These are phyloP conservation scores for Salvator merianae DNA, from an alignment of 2,113 vertebrate genomes.

Conservation along the genomic window DNA sequence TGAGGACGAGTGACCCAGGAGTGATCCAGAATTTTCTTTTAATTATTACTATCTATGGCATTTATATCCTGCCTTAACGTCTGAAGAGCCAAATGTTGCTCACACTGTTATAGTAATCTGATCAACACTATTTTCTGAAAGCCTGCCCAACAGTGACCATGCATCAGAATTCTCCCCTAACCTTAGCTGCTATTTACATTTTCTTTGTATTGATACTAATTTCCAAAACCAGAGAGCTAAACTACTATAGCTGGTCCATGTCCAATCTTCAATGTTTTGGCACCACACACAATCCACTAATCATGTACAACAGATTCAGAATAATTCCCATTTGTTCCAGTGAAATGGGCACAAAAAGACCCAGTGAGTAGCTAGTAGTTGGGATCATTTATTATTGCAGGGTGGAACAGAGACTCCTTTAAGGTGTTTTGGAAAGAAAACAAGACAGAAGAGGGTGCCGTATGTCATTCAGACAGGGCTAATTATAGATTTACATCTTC, in stretches of 20 bases:
- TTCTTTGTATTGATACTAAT: too few species aligned
- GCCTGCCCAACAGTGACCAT: too few species aligned
- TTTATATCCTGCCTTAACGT: too few species aligned
- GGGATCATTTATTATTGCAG: not conserved
- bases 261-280: not conserved
- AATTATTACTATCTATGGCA: too few species aligned
- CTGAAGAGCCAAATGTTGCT: too few species aligned
- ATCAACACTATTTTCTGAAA: too few species aligned
- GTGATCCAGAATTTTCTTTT: too few species aligned
- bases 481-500: conserved; percentile 19
- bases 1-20: too few species aligned
- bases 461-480: conserved; percentile 3
- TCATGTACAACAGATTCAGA: not conserved
- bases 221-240: not conserved
- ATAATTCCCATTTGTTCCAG: not conserved
- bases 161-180: too few species aligned
- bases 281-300: not conserved
- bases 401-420: not conserved
- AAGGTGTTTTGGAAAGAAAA: conserved; percentile 21
- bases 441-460: not conserved
- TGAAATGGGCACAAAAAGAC: not conserved
- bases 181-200: too few species aligned
- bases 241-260: not conserved
- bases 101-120: too few species aligned
- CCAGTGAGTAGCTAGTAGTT: not conserved